Base-by-base conservation (phyloP, 1,140 invertebrate species). In the Homalodisca vitripennis region DNA sequence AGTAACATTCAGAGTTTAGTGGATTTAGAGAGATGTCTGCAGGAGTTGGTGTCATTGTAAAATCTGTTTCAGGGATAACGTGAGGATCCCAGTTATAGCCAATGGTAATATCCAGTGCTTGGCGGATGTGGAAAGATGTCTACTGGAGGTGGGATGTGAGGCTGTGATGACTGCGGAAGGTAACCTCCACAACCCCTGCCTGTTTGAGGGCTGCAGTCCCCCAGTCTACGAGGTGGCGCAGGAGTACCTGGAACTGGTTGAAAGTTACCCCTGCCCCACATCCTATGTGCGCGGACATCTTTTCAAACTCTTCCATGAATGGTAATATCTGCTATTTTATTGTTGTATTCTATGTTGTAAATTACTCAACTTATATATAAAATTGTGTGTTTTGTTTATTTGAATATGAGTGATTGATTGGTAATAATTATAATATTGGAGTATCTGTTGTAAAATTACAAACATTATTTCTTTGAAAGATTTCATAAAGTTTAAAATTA, bases 31-130 rank as follows among this genome's bases (percentile, higher is more conserved):
- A 83, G 87, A 62, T 99, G 98, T 78, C 79, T 99, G 29, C 80
- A 89, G 71, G 88, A 88, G n/a, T n/a, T n/a, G n/a, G n/a, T n/a
- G n/a, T n/a, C n/a, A n/a, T n/a, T n/a, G n/a, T n/a, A n/a, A n/a
- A n/a, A n/a, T n/a, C n/a, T n/a, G 70, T 84, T 82, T 53, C 75
- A 96, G 94, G 75, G 84, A 95, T 72, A 87, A 87, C 67, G 87
- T 98, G 6, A 89, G 86, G 68, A 92, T 99, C 75, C 97, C 98
- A 26, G 92, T 99, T 70, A 89, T 99, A 78, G 95, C 97, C 3
- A 99, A 99, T 84, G 98, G 98, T 3, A 99, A 99, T 77, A 97
- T 99, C 72, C 93, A 98, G 78, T 93, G 90, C 75, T 79, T 95
- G 66, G 85, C 89, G 77, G 98, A 99, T 85, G 88, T 97, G 0